Evolutionary conservation across 2,797 vertebrate genomes (phyloP).

Genomic region (Antrozous pallidus): DNA sequence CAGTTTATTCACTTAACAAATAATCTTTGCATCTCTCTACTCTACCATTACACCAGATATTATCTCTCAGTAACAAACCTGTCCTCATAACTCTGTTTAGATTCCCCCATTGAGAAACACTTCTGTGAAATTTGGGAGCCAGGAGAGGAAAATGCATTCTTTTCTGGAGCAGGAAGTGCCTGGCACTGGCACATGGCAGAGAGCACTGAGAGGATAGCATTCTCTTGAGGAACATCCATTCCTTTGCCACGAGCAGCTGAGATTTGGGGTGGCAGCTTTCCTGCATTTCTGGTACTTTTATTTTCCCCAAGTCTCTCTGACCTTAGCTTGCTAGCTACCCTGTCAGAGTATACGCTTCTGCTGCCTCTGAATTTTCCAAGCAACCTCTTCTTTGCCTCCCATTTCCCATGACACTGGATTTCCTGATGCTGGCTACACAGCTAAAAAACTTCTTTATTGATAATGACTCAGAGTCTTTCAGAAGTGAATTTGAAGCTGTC

Average conservation of each 20-base stretch:
- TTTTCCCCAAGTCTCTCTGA: neutral
- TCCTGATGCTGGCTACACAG: neutral
- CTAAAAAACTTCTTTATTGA: neutral
- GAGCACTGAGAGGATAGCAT: neutral
- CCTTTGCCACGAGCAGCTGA: neutral
- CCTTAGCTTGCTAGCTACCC: neutral
- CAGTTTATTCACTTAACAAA: neutral
- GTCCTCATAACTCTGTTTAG: neutral
- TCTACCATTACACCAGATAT: neutral
- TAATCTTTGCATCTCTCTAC: neutral
- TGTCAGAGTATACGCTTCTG: neutral
- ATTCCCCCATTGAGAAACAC: neutral
- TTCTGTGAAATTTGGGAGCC: neutral
- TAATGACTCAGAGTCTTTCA: neutral
- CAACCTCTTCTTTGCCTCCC: neutral
- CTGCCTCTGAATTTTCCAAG: neutral
- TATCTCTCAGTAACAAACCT: neutral
- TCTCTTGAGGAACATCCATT: neutral
- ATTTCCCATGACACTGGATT: neutral
- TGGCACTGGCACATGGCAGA: neutral
- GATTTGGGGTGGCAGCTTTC: neutral
- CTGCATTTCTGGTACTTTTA: neutral
- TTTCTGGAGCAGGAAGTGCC: neutral
- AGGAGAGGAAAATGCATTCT: neutral
- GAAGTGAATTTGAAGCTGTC: neutral